Evolutionary conservation across 2,888 invertebrate species (phyloP).

Genomic region (Metalampra italica): DNA sequence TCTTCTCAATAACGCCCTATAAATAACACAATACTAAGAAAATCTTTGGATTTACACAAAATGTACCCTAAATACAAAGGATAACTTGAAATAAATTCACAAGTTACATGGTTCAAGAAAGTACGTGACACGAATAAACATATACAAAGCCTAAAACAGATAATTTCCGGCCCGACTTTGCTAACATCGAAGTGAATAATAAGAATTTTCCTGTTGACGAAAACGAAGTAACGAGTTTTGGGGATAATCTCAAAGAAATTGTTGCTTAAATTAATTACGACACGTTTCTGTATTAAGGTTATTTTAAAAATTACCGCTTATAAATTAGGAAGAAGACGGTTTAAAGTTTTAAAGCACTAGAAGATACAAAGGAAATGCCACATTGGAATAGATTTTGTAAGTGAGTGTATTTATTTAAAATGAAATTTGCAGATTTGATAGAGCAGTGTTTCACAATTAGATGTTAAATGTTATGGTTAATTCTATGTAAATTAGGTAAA

Average conservation of each 20-base stretch:
- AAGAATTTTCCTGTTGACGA: conserved; percentile 12
- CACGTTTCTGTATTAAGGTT: not conserved
- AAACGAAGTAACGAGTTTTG: not conserved
- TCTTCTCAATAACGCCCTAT: not conserved
- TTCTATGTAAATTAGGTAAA: no score
- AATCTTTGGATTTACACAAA: not conserved
- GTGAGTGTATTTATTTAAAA: no score
- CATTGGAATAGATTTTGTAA: no score
- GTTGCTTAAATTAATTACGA: not conserved
- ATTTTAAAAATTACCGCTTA: not conserved
- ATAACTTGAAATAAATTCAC: conserved; percentile 6
- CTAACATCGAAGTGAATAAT: conserved; percentile 6
- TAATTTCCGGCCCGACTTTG: conserved; percentile 11
- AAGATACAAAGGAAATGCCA: no score
- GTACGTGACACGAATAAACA: conserved; percentile 8
- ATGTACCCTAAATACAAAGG: conserved; percentile 1
- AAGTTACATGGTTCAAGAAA: conserved; percentile 1
- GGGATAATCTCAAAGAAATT: not conserved
- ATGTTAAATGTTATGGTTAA: no score
- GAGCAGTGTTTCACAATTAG: no score
- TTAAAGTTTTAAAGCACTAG: no score
- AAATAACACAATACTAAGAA: not conserved
- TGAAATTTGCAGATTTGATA: no score
- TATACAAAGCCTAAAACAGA: conserved; percentile 5
- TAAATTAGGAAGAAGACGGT: no score